phyloP scores from a whole-genome alignment of 1,140 invertebrate species.

The Anoplophora glabripennis region DNA sequence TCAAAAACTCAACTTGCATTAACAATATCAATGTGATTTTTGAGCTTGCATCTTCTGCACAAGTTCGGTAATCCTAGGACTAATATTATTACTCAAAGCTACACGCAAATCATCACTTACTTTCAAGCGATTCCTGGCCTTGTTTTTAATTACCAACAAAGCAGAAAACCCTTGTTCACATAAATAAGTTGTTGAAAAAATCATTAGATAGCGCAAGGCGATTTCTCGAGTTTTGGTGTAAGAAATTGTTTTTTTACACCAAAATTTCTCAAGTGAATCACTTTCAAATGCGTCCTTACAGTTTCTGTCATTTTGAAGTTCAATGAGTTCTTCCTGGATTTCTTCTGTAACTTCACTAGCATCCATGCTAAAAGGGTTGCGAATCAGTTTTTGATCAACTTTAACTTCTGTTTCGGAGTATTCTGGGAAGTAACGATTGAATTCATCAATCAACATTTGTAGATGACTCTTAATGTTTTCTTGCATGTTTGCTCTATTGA shows the following conservation, averaged over 20 bases:
- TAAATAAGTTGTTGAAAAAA: constrained; percentile 16
- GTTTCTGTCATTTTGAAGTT: constrained; percentile 4
- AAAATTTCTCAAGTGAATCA: background rate
- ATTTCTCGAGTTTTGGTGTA: background rate
- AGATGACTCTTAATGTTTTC: background rate
- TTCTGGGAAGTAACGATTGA: background rate
- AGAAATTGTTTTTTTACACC: constrained; percentile 1
- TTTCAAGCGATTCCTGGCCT: constrained; percentile 12
- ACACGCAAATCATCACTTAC: constrained; percentile 13
- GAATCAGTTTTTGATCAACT: background rate
- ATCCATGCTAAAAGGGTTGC: background rate
- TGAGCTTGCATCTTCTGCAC: constrained; percentile 2
- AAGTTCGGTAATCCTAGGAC: constrained; percentile 6
- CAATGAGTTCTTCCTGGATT: background rate
- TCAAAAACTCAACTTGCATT: too few relatives aligned
- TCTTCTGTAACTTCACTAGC: background rate
- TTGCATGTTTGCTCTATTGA: too few relatives aligned
- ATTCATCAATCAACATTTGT: background rate
- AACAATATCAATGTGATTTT: background rate
- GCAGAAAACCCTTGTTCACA: constrained; percentile 21
- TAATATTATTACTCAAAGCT: constrained; percentile 17
- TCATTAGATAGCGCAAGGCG: background rate
- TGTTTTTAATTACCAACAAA: constrained; percentile 11
- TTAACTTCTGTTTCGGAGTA: background rate
- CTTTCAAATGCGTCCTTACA: background rate